A percentile compares a stretch with the other conserved stretches of the same genome.
Evolutionary conservation across 37 sponge, comb jelly and placozoan species (phyloP).

Genomic region (Aphrocallistes beatrix): DNA sequence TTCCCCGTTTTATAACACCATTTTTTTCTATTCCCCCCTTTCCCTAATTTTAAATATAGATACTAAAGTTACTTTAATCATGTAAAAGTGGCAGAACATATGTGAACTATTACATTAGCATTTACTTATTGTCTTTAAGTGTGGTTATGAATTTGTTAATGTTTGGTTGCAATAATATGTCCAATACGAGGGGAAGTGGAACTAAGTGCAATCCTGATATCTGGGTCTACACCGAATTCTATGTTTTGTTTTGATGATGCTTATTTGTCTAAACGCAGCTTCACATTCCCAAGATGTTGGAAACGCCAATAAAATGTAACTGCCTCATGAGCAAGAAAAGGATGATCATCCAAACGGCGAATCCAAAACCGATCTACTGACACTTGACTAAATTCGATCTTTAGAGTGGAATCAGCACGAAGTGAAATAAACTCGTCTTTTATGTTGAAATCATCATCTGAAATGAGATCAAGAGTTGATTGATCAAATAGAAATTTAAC

Average conservation of each 20-base stretch:
- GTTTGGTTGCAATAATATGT: no score
- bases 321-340: not conserved
- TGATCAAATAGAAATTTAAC: not conserved
- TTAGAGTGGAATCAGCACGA: not conserved
- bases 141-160: no score
- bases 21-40: no score
- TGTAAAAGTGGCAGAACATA: no score
- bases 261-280: not conserved
- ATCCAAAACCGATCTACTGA: not conserved
- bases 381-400: not conserved
- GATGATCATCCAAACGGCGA: not conserved
- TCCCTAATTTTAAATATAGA: no score
- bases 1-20: no score
- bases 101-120: no score
- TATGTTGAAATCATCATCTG: not conserved
- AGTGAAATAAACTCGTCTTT: not conserved
- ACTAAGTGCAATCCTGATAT: not conserved
- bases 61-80: no score
- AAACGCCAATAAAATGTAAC: not conserved
- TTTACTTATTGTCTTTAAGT: no score
- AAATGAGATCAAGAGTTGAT: not conserved
- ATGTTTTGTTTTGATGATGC: not conserved
- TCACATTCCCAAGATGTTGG: not conserved
- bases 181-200: not conserved
- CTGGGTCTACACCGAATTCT: not conserved